Evolutionary conservation across 2,113 vertebrate genomes (phyloP).

Genomic region (Guaruba guarouba): DNA sequence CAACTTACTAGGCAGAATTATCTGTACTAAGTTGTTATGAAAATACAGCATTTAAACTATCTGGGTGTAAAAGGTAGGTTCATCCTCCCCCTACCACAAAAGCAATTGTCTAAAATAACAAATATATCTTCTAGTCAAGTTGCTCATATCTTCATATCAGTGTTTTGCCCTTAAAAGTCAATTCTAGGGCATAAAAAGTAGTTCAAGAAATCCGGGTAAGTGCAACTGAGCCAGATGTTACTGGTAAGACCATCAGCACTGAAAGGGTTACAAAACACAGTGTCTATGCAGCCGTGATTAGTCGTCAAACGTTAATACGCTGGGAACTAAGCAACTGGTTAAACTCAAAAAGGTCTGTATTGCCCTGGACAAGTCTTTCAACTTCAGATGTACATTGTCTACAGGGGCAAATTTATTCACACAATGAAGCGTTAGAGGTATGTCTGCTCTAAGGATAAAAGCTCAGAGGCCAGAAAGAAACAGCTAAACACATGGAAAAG

Average conservation of each 20-base stretch:
- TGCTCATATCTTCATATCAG: not conserved
- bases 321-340: not conserved
- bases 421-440: not conserved
- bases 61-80: not conserved
- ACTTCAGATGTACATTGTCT: not conserved
- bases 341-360: not conserved
- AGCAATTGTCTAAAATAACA: not conserved
- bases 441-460: not conserved
- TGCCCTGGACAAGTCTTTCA: not conserved
- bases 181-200: not conserved
- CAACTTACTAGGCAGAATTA: not conserved
- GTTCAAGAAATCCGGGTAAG: not conserved
- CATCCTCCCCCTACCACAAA: not conserved
- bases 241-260: slow-evolving; percentile 4
- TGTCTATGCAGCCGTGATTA: not conserved
- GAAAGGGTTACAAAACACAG: slow-evolving; percentile 13
- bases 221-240: slow-evolving; percentile 8
- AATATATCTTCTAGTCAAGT: not conserved
- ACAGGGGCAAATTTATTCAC: not conserved
- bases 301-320: not conserved
- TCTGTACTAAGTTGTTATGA: not conserved
- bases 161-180: not conserved
- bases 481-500: not conserved
- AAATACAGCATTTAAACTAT: not conserved
- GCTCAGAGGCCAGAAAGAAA: slow-evolving; percentile 9